These are phyloP conservation scores for Pampusana beccarii DNA, from an alignment of 2,113 vertebrate species.

Conservation along the genomic window DNA sequence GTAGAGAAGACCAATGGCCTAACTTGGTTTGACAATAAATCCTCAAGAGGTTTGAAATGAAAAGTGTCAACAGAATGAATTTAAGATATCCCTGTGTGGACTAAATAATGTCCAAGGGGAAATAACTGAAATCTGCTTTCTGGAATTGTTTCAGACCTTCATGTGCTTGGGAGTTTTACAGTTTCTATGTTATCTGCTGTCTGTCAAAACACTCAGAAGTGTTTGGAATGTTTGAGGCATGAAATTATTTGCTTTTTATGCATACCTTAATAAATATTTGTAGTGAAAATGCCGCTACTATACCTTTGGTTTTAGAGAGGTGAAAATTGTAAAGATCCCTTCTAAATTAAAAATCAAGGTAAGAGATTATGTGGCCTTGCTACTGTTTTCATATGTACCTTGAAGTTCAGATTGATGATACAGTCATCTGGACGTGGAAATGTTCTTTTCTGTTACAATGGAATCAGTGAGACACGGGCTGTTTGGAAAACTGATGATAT, in stretches of 20 bases:
- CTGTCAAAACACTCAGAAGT: background rate
- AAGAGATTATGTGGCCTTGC: background rate
- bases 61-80: background rate
- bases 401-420: background rate
- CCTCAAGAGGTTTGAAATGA: background rate
- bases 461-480: rapidly evolving
- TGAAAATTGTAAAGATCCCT: background rate
- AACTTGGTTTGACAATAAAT: background rate
- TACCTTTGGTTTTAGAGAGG: background rate
- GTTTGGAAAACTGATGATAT: background rate
- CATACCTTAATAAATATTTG: background rate
- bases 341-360: background rate
- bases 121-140: background rate
- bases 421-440: rapidly evolving
- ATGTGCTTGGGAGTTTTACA: background rate
- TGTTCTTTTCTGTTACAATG: background rate
- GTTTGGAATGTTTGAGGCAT: background rate
- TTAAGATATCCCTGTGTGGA: background rate
- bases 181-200: background rate
- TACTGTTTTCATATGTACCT: background rate
- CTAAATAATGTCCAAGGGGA: background rate
- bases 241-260: background rate
- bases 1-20: background rate
- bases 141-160: background rate
- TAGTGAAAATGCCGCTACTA: background rate